phyloP scores from a whole-genome alignment of 2,113 vertebrate species.

The Probosciger aterrimus region DNA sequence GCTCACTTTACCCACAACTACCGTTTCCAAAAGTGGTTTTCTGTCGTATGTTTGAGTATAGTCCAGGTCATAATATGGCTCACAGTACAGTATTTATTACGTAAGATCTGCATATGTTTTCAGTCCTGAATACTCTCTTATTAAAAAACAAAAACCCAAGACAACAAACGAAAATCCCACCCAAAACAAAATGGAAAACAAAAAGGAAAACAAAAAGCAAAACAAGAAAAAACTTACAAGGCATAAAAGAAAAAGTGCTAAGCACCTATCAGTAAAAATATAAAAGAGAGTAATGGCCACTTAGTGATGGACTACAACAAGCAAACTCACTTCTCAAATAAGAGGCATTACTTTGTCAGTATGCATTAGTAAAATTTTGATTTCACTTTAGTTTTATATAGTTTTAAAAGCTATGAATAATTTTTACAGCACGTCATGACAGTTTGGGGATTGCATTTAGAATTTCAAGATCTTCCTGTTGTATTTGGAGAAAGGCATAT shows the following conservation, averaged over 20 bases:
- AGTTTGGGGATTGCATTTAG: not conserved
- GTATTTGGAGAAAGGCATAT: not conserved
- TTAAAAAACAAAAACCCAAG: not conserved
- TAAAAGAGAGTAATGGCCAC: not conserved
- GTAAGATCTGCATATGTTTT: not conserved
- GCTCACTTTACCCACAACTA: not conserved
- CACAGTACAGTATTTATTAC: not conserved
- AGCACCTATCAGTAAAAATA: not conserved
- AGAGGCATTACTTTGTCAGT: not conserved
- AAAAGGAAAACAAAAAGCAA: not conserved
- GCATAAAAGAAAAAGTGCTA: not conserved
- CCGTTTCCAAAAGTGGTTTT: not conserved
- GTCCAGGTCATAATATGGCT: not conserved
- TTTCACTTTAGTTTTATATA: not conserved
- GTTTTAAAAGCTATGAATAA: conserved; percentile 2
- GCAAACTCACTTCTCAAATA: not conserved
- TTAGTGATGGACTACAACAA: not conserved
- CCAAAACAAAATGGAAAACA: too few relatives aligned
- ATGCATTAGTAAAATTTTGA: not conserved
- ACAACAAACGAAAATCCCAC: not conserved
- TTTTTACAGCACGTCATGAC: not conserved
- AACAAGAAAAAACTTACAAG: not conserved
- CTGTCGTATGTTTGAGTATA: not conserved
- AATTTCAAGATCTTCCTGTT: conserved; percentile 6
- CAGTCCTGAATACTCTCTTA: not conserved